Conservation (phyloP, 92 coral and sea anemone species). For the Palythoa heliodiscus region DNA sequence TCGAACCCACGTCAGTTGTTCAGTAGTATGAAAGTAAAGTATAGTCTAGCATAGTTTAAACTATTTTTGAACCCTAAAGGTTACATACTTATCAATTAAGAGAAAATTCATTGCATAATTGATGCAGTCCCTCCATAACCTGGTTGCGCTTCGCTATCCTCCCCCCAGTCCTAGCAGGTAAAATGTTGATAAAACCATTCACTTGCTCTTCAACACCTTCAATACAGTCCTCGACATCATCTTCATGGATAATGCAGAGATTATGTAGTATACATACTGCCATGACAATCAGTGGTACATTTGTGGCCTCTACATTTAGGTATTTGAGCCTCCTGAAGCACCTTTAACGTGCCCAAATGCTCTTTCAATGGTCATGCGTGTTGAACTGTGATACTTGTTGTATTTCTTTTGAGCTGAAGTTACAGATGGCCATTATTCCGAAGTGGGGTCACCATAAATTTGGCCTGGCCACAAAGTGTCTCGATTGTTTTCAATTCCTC, state of each 20-base stretch:
- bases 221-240: conserved; percentile 33
- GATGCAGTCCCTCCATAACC: conserved; percentile 41
- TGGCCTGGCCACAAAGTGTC: conserved; percentile 27
- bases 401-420: conserved; percentile 21
- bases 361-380: conserved; percentile 48
- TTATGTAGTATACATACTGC: conserved; percentile 52
- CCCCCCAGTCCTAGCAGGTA: conserved; percentile 52
- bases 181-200: conserved; percentile 44
- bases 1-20: no score
- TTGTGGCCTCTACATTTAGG: conserved; percentile 29
- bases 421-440: conserved; percentile 44
- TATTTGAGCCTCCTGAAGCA: conserved; percentile 46
- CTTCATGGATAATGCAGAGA: conserved; percentile 46
- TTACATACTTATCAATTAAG: conserved; percentile 32
- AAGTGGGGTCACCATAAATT: conserved; percentile 42
- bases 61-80: conserved; percentile 43
- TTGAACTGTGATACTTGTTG: conserved; percentile 40
- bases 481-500: conserved; percentile 42
- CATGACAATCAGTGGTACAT: conserved; percentile 45
- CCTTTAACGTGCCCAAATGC: conserved; percentile 48
- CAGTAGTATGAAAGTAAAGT: no score
- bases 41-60: conserved; percentile 3
- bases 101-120: conserved; percentile 36
- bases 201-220: conserved; percentile 49
- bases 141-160: conserved; percentile 47